These are phyloP conservation scores for Pemphredon lugubris DNA, from an alignment of 2,888 invertebrate genomes.

Conservation along the genomic window DNA sequence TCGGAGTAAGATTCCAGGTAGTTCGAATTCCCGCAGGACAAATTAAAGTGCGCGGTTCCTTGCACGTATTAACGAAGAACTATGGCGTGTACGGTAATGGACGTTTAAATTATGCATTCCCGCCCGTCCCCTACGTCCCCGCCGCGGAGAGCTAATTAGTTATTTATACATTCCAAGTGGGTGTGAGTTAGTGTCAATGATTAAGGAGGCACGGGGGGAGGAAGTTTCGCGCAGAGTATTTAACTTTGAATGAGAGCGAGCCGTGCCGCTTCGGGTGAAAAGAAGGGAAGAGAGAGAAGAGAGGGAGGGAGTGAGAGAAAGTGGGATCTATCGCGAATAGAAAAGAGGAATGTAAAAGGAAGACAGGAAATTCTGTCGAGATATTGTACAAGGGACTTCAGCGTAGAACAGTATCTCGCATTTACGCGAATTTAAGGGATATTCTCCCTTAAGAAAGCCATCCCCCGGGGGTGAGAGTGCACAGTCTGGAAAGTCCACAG, in stretches of 20 bases:
- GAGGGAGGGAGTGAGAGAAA: constrained; percentile 13
- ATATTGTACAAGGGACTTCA: constrained; percentile 48
- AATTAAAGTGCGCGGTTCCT: constrained; percentile 60
- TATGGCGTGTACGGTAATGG: constrained; percentile 70
- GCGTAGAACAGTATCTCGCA: constrained; percentile 61
- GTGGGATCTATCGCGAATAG: constrained; percentile 15
- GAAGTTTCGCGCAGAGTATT: constrained; percentile 72
- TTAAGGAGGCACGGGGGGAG: constrained; percentile 66
- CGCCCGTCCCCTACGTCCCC: constrained; percentile 44
- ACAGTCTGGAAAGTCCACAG: constrained; percentile 39
- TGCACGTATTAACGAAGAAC: constrained; percentile 63
- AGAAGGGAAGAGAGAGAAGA: constrained; percentile 8
- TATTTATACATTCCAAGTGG: constrained; percentile 76
- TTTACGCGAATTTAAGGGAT: constrained; percentile 58
- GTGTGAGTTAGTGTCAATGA: constrained; percentile 76
- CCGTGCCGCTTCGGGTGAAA: constrained; percentile 29
- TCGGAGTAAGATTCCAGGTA: constrained; percentile 29
- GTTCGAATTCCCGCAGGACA: constrained; percentile 43
- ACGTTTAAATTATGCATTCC: constrained; percentile 77
- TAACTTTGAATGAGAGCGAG: constrained; percentile 70
- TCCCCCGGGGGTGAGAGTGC: constrained; percentile 28
- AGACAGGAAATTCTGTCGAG: constrained; percentile 41
- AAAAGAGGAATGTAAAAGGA: constrained; percentile 10
- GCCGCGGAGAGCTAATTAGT: constrained; percentile 69
- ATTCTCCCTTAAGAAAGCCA: constrained; percentile 36